Conservation (phyloP, 1,140 invertebrate genomes). For the Fopius arisanus region DNA sequence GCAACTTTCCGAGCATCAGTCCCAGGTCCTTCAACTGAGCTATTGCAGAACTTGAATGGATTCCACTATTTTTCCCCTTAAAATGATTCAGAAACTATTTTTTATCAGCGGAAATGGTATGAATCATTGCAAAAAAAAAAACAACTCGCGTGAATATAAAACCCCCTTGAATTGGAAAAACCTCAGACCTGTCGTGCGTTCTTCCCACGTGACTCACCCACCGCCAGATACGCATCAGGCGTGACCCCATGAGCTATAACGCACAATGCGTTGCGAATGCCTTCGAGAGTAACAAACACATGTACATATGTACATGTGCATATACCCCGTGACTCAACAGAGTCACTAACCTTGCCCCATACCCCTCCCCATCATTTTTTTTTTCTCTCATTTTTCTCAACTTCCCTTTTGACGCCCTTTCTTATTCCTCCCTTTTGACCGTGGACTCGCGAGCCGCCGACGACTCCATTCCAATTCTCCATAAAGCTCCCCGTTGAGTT, state of each 20-base stretch:
- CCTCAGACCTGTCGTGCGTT: slow-evolving; percentile 44
- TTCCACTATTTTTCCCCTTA: too few species aligned
- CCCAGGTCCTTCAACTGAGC: too few species aligned
- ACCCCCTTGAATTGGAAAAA: neutral
- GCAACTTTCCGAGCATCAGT: too few species aligned
- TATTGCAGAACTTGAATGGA: too few species aligned
- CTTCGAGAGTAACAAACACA: neutral
- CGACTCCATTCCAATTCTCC: slow-evolving; percentile 3
- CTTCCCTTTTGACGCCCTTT: slow-evolving; percentile 34
- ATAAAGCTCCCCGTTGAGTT: slow-evolving; percentile 3
- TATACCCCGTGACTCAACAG: slow-evolving; percentile 50
- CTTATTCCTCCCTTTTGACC: neutral
- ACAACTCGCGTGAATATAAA: neutral
- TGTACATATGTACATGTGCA: slow-evolving; percentile 15
- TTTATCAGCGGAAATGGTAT: neutral
- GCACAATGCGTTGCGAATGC: slow-evolving; percentile 45
- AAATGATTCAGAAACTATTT: neutral
- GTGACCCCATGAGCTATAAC: slow-evolving; percentile 36
- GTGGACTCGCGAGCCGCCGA: neutral
- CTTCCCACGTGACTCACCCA: slow-evolving; percentile 53
- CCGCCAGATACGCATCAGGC: slow-evolving; percentile 48
- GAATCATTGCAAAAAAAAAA: neutral
- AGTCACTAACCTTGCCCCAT: slow-evolving; percentile 52
- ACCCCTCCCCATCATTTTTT: slow-evolving; percentile 6
- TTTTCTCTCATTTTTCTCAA: neutral